Conservation (phyloP, 2,888 invertebrate species). For the Drosophila borborema region DNA sequence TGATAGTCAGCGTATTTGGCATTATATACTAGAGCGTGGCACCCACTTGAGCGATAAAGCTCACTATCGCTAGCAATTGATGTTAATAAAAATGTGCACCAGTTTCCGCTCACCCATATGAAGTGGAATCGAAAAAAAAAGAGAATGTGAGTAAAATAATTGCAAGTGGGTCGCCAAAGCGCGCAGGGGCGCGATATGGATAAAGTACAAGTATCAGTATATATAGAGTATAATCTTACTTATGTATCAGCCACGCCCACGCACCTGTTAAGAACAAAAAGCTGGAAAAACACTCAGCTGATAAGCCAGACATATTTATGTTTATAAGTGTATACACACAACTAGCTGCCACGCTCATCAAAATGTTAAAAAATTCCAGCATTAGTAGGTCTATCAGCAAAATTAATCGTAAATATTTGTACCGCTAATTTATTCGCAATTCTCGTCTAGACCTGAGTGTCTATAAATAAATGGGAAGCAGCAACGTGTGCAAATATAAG, state of each 20-base stretch:
- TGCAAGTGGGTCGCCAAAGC: constrained; percentile 53
- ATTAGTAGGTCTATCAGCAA: constrained; percentile 19
- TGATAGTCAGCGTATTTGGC: constrained; percentile 49
- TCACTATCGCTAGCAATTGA: constrained; percentile 63
- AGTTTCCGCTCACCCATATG: constrained; percentile 63
- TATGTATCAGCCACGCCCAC: constrained; percentile 45
- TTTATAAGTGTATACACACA: neutral
- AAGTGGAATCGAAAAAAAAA: constrained; percentile 5
- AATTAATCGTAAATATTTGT: constrained; percentile 52
- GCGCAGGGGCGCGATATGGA: constrained; percentile 47
- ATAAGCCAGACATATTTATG: constrained; percentile 34
- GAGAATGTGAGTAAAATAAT: constrained; percentile 7
- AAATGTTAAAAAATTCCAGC: constrained; percentile 27
- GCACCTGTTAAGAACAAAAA: constrained; percentile 42
- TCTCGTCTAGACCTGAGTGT: constrained; percentile 9
- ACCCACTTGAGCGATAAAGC: constrained; percentile 62
- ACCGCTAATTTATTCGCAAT: constrained; percentile 23
- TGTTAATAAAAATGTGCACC: constrained; percentile 66
- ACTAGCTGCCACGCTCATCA: constrained; percentile 15
- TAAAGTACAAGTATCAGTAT: constrained; percentile 10
- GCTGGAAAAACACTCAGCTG: constrained; percentile 43
- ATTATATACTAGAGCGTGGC: constrained; percentile 32
- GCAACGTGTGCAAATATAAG: constrained; percentile 37
- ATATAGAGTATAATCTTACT: neutral
- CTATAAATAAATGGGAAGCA: constrained; percentile 41